phyloP scores from a whole-genome alignment of 2,888 invertebrate genomes.

The Clusia tigrina region DNA sequence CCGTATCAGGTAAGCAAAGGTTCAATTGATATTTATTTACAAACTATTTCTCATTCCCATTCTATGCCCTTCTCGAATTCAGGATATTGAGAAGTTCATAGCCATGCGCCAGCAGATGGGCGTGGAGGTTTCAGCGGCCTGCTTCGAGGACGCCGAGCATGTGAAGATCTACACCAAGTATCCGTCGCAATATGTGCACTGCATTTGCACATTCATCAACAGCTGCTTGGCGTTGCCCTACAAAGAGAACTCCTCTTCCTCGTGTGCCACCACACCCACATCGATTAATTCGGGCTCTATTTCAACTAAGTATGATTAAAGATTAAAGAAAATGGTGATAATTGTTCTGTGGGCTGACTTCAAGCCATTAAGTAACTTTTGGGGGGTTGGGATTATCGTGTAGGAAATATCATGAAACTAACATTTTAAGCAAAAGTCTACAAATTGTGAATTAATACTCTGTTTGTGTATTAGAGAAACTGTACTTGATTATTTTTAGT shows the following conservation, averaged over 20 bases:
- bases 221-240: slow-evolving; percentile 65
- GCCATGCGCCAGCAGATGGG: slow-evolving; percentile 69
- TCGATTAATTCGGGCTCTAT: neutral
- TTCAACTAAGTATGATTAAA: neutral
- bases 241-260: neutral
- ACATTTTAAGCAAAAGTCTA: neutral
- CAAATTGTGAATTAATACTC: neutral
- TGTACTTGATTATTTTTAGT: neutral
- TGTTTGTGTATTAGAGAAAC: neutral
- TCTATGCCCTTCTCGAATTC: slow-evolving; percentile 10
- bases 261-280: neutral
- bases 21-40: neutral
- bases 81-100: slow-evolving; percentile 75
- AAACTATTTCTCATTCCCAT: neutral
- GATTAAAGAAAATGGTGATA: neutral
- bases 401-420: neutral
- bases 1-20: slow-evolving; percentile 66
- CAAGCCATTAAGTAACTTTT: too few species aligned
- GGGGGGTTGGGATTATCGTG: too few species aligned
- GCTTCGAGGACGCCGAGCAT: slow-evolving; percentile 78
- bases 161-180: slow-evolving; percentile 75
- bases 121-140: slow-evolving; percentile 69
- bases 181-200: slow-evolving; percentile 70
- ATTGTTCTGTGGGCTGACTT: neutral
- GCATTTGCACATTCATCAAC: slow-evolving; percentile 70